A percentile compares a stretch with the other conserved stretches of the same genome.
phyloP scores from a whole-genome alignment of 2,888 invertebrate genomes.

The Folsomia manolachei region DNA sequence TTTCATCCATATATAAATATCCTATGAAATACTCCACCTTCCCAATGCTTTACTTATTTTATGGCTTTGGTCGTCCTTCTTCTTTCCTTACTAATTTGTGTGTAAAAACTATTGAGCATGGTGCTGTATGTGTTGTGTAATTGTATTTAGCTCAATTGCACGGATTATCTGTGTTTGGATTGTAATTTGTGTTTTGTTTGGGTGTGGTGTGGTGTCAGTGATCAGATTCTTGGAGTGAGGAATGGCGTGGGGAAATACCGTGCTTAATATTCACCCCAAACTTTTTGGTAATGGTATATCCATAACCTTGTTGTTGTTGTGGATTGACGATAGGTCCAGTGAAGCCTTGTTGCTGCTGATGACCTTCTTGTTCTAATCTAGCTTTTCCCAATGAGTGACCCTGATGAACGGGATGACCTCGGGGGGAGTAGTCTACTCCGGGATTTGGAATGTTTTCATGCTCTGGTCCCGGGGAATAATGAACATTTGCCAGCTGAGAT shows the following conservation, averaged over 20 bases:
- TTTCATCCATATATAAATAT: too few species aligned
- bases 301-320: constrained; percentile 41
- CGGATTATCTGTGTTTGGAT: constrained; percentile 1
- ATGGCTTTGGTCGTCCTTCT: too few species aligned
- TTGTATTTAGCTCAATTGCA: constrained; percentile 2
- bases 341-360: constrained; percentile 22
- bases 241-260: constrained; percentile 18
- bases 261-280: constrained; percentile 43
- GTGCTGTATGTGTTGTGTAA: not conserved
- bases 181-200: not conserved
- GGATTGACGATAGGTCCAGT: constrained; percentile 42
- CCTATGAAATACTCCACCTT: too few species aligned
- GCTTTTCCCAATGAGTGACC: constrained; percentile 13
- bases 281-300: constrained; percentile 45
- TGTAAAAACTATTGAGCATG: too few species aligned
- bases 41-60: too few species aligned
- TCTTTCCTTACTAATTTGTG: too few species aligned
- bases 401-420: constrained; percentile 31
- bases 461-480: constrained; percentile 46
- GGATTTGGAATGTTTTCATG: constrained; percentile 44
- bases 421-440: constrained; percentile 44
- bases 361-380: not conserved
- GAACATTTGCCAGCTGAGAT: constrained; percentile 47
- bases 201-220: not conserved
- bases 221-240: constrained; percentile 20